A percentile compares a stretch with the other conserved stretches of the same genome.
These are phyloP conservation scores for Semnornis frantzii DNA, from an alignment of 2,113 vertebrate genomes.

Conservation along the genomic window DNA sequence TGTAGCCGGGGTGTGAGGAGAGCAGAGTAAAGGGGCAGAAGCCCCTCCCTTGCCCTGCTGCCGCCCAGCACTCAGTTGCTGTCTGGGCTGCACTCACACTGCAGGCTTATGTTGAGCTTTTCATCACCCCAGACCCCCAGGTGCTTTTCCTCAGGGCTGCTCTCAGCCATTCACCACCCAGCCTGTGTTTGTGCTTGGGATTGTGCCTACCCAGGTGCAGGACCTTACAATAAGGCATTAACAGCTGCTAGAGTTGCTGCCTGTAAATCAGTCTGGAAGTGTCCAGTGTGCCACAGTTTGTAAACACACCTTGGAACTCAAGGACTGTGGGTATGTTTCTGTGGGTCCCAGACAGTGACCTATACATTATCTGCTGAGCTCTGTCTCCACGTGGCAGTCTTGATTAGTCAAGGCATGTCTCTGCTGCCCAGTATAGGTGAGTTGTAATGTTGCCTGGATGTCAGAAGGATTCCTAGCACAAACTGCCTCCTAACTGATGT, in stretches of 20 bases:
- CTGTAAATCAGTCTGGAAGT: background rate
- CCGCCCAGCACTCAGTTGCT: too few species aligned
- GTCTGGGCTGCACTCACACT: too few species aligned
- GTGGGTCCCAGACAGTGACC: background rate
- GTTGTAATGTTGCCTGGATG: background rate
- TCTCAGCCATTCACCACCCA: too few species aligned
- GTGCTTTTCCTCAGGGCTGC: too few species aligned
- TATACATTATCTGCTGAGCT: background rate
- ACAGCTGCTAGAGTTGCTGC: background rate
- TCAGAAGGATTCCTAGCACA: background rate
- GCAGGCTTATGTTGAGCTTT: too few species aligned
- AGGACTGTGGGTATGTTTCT: background rate
- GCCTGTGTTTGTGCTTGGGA: too few species aligned
- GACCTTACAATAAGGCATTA: background rate
- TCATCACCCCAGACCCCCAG: too few species aligned
- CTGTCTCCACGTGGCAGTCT: background rate
- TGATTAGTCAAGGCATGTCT: background rate
- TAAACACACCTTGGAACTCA: background rate
- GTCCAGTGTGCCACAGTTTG: background rate
- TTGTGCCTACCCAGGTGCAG: too few species aligned
- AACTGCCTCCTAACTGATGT: background rate
- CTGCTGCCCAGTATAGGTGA: background rate
- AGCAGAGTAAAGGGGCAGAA: too few species aligned
- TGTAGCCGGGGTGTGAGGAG: too few species aligned
- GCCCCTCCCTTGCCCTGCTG: too few species aligned